Percentiles rank a stretch among this genome's conserved stretches.
Evolutionary conservation across 2,888 invertebrate species (phyloP).

Genomic region (Temnothorax rugatulus): DNA sequence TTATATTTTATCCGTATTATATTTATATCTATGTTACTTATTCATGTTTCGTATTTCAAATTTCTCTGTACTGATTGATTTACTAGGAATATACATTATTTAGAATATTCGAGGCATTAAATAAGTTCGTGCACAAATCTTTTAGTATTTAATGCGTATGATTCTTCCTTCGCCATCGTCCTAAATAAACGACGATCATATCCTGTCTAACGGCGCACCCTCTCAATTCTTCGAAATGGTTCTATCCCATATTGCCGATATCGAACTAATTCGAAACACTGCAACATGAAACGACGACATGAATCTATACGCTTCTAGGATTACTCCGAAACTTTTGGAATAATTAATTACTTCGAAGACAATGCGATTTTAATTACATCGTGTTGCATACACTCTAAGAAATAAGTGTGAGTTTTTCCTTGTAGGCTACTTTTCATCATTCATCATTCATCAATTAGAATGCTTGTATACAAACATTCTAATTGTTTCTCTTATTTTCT

Average conservation of each 20-base stretch:
- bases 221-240: conserved; percentile 64
- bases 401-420: too few relatives aligned
- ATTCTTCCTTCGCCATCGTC: conserved; percentile 61
- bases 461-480: background rate
- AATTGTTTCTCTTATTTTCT: conserved; percentile 3
- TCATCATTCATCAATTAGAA: too few relatives aligned
- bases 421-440: too few relatives aligned
- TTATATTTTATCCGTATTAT: background rate
- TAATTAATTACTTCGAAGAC: conserved; percentile 47
- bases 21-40: too few relatives aligned
- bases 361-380: conserved; percentile 48
- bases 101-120: background rate
- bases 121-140: background rate
- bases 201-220: conserved; percentile 66
- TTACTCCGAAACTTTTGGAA: conserved; percentile 45
- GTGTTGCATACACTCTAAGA: background rate
- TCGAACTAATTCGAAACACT: conserved; percentile 31
- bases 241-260: conserved; percentile 53
- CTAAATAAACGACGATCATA: conserved; percentile 64
- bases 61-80: background rate
- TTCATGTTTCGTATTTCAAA: background rate
- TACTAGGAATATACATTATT: too few relatives aligned
- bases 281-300: conserved; percentile 11
- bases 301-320: conserved; percentile 21
- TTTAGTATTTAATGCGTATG: conserved; percentile 50